Base-by-base conservation (phyloP, 2,113 vertebrate genomes). In the Abramis brama region DNA sequence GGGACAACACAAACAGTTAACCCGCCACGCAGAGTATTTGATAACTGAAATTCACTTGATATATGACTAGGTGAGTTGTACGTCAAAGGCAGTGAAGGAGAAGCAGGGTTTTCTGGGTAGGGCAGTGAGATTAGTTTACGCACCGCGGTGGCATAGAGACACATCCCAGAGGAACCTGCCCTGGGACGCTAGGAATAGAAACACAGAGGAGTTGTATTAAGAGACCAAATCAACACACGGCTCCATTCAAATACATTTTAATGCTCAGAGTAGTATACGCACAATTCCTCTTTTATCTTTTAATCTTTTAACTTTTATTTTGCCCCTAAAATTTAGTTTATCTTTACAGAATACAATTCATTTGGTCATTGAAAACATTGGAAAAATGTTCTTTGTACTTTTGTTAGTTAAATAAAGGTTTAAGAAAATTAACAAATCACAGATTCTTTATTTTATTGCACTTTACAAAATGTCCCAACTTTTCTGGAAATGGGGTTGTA, bases 51-150 rank as follows among this genome's bases (percentile, higher is more conserved):
- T 66, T 64, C 64, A 71, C 74, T 86, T 47, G 50, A 50, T 82
- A 50, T 82, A 47, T 50, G 55, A 73, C 55, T 33, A 60, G 52
- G 47, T 27, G 71, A 59, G n/a, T 23, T 36, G 68, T 55, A 94
- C 91, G 93, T 95, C 92, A 89, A 92, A 89, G 19, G 91, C 90
- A 10, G 89, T 89, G n/a, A 94, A 92, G 70, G 86, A 91, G 50
- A 91, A 76, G 6, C 76, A 87, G 0, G 75, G 2, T 1, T 87
- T 92, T 64, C 55, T 82, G 12, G 94, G 92, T 21, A 94, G 83
- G 88, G 83, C 71, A 81, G 90, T 92, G 85, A 90, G 55, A 79
- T 92, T 95, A 91, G 55, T 80, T 92, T 95, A 33, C 90, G 87
- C 71, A 89, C n/a, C 7, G 94, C 1, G 0, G 91, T 93, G 0